Base-by-base conservation (phyloP, 2,797 vertebrate species). In the Masticophis lateralis region DNA sequence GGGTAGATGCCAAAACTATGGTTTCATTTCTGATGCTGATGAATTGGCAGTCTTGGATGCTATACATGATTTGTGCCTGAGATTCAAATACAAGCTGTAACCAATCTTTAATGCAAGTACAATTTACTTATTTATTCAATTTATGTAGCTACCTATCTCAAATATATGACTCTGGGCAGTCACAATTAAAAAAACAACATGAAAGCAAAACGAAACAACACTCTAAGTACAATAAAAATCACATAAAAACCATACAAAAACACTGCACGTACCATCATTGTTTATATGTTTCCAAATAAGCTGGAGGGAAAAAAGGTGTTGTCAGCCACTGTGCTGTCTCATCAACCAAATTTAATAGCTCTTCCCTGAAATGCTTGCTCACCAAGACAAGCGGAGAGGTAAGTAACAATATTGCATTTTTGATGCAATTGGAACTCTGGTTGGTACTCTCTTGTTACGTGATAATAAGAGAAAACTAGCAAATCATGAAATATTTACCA, bases 401-500 rank as follows among this genome's bases (percentile, higher is more conserved):
- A 7, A 56, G 16, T 56, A 61, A 61, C 22, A 47, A 61, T 55
- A 90, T 87, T 90, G 28, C 53, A 51, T 74, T 93, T 93, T 90
- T 55, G 55, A 51, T 28, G 25, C 61, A 91, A 2, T 5, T 74
- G 13, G 20, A 74, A 74, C 27, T 86, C 61, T 12, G 47, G 20
- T n/a, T 90, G 43, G n/a, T 27, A 61, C 28, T 93, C 25, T 32
- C 89, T 37, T 43, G 53, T 59, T 86, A 47, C 25, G 53, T 59
- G 89, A 88, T 74, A 57, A 87, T 90, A 87, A 90, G 87, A n/a
- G 28, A 92, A 92, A 90, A 90, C 53, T 43, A 93, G 83, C 83
- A 90, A 53, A 88, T 88, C 92, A 91, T 93, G 55, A 91, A 91
- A 91, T 93, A 93, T 93, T 93, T 91, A 88, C 43, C 12, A 53